These are phyloP conservation scores for Thunnus albacares DNA, from an alignment of 2,797 vertebrate species.

Conservation along the genomic window DNA sequence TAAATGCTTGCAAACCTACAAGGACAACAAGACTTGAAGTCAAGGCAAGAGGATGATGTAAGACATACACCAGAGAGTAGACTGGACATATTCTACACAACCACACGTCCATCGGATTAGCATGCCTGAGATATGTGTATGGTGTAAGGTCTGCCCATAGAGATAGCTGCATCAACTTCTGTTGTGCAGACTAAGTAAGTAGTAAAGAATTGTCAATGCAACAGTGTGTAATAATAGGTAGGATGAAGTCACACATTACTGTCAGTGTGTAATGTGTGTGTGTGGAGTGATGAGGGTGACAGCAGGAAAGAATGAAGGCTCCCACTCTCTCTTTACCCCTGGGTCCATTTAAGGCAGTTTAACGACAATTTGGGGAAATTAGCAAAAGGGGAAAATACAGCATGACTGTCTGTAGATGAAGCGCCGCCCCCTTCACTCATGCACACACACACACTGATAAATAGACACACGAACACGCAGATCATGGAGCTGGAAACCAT, in stretches of 20 bases:
- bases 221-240: not conserved
- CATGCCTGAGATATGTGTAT: not conserved
- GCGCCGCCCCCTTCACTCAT: not conserved
- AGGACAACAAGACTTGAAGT: not conserved
- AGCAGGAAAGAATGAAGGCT: constrained; percentile 18
- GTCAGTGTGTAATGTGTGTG: not conserved
- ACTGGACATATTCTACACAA: not conserved
- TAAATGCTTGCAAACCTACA: constrained; percentile 1
- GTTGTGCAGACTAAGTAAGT: not conserved
- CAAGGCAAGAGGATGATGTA: not conserved
- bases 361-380: constrained; percentile 61
- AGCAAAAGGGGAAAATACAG: constrained; percentile 32
- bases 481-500: constrained; percentile 52
- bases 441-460: constrained; percentile 10
- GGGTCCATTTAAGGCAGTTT: constrained; percentile 58
- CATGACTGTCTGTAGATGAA: constrained; percentile 30
- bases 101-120: not conserved
- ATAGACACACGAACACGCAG: constrained; percentile 8
- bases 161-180: constrained; percentile 13
- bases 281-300: constrained; percentile 29
- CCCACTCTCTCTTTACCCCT: constrained; percentile 29
- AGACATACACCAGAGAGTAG: not conserved
- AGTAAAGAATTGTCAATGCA: not conserved
- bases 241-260: constrained; percentile 33
- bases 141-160: not conserved